Conservation (phyloP, 1,140 invertebrate genomes). For the Maconellicoccus hirsutus region DNA sequence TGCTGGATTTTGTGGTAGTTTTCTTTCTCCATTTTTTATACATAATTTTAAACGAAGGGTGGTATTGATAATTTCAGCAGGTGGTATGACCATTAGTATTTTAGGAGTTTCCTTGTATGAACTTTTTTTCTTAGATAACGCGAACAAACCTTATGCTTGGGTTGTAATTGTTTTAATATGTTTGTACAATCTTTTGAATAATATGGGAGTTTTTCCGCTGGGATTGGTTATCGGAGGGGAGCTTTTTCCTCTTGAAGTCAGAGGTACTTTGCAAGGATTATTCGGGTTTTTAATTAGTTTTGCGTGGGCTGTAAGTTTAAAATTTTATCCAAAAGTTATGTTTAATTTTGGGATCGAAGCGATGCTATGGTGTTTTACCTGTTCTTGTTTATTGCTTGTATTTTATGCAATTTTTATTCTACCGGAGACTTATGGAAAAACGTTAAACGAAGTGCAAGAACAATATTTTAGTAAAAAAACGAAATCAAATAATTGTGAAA, state of each 20-base stretch:
- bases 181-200: not conserved
- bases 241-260: not conserved
- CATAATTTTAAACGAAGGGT: not conserved
- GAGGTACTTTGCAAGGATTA: not conserved
- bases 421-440: not conserved
- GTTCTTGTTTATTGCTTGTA: not conserved
- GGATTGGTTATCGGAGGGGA: not conserved
- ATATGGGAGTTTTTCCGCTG: not conserved
- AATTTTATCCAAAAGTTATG: not conserved
- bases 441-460: not conserved
- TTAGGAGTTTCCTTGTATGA: not conserved
- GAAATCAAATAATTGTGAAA: too few species aligned
- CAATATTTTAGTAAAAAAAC: not conserved
- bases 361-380: not conserved
- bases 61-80: not conserved
- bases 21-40: not conserved
- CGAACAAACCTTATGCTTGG: not conserved
- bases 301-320: not conserved
- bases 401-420: not conserved
- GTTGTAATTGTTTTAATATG: not conserved
- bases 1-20: not conserved
- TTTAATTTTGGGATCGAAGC: not conserved
- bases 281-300: not conserved
- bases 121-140: not conserved
- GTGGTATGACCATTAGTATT: not conserved